Evolutionary conservation across 2,113 vertebrate species (phyloP), one percentile per base, ranked within the genome.

Genomic region (Leucoraja erinaceus): DNA sequence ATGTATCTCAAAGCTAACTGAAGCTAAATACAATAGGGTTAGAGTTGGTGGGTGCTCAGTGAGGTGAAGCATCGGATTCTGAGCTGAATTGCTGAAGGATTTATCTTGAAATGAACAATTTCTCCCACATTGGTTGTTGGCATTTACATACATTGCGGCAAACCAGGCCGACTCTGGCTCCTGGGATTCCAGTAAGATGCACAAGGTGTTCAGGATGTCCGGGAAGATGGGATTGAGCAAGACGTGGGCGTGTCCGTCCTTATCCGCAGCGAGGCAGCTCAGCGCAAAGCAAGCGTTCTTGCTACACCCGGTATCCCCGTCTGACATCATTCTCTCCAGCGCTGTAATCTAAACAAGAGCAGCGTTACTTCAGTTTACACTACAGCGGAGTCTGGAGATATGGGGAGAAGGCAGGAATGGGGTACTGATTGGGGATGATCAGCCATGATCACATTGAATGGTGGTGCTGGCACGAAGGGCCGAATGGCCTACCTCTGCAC

Each of bases 201-300:
- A 84, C 61, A 96, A 94, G 7, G 93, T 91, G 16, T 95, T 94
- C 63, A 96, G 78, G 79, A 94, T 93, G 31, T 14, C 20, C 56
- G 94, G 93, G 86, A 94, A 93, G 86, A 91, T 90, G 0, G 93
- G 78, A 63, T 94, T 94, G 28, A 91, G 91, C 93, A 95, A 93
- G 54, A 95, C 66, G 25, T 94, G 93, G 56, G 93, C 88, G 77
- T 95, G 95, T 28, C 95, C 95, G 14, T 94, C 94, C 76, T 84
- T 93, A 78, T 94, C 93, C 4, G 94, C 94, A 33, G 93, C 95
- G 59, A 96, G 93, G 93, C 95, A 95, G 90, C 94, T 95, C 66
- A 95, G 93, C 8, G 94, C 94, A 93, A 95, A 96, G 93, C 95
- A 95, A 74, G 94, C 95, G 0, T 94, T 95, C 63, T 95, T 94